These are phyloP conservation scores for Dasypogon diadema DNA, from an alignment of 2,888 invertebrate species.

Conservation along the genomic window DNA sequence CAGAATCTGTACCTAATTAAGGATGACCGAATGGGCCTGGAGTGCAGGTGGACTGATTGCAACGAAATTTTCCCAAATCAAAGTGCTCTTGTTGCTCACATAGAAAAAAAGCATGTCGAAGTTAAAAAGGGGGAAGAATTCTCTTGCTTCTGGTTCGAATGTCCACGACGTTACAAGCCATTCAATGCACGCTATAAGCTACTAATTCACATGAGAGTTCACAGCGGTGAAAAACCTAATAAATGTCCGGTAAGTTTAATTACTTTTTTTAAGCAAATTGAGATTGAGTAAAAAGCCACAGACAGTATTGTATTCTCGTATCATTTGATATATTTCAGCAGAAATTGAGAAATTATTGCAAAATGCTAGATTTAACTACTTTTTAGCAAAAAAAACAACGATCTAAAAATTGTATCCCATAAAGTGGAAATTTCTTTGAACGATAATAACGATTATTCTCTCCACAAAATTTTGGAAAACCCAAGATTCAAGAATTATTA, in stretches of 20 bases:
- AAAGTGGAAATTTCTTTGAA: too few relatives aligned
- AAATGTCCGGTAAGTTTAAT: conserved; percentile 89
- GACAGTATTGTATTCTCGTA: too few relatives aligned
- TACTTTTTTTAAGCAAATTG: too few relatives aligned
- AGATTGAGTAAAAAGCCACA: too few relatives aligned
- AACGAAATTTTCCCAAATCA: conserved; percentile 84
- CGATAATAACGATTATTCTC: too few relatives aligned
- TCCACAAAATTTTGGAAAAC: too few relatives aligned
- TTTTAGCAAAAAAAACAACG: too few relatives aligned
- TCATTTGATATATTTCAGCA: too few relatives aligned
- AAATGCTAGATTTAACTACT: too few relatives aligned
- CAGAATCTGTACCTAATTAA: conserved; percentile 21
- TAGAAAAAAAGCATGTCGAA: conserved; percentile 90
- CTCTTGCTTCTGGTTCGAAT: conserved; percentile 94
- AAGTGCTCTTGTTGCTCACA: conserved; percentile 83
- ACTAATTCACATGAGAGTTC: conserved; percentile 96
- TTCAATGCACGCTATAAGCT: conserved; percentile 99
- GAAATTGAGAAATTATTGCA: too few relatives aligned
- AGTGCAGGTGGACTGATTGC: conserved; percentile 90
- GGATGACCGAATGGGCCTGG: conserved; percentile 50
- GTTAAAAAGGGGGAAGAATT: conserved; percentile 88
- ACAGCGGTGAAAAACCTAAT: conserved; percentile 98
- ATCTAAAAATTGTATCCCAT: too few relatives aligned
- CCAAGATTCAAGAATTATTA: too few relatives aligned
- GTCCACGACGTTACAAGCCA: conserved; percentile 87